A percentile compares a stretch with the other conserved stretches of the same genome.
Evolutionary conservation across 2,113 vertebrate species (phyloP).

Genomic region (Hiodon alosoides): DNA sequence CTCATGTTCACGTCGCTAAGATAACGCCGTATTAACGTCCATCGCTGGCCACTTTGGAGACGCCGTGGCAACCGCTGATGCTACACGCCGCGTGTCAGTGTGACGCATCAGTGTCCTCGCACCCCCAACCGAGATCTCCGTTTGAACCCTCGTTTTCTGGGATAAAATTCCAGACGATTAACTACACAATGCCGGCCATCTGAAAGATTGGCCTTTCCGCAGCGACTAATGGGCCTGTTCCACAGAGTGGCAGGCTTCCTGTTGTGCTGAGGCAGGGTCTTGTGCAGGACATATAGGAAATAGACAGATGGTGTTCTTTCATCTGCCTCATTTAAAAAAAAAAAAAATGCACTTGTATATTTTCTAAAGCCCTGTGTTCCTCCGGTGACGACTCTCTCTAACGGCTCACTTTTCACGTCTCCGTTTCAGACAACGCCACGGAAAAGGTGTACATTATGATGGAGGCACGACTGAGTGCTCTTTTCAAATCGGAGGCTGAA

Average conservation of each 20-base stretch:
- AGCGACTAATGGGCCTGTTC: background rate
- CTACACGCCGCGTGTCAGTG: too few species aligned
- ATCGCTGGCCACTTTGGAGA: too few species aligned
- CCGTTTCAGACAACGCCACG: constrained; percentile 67
- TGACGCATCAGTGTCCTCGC: too few species aligned
- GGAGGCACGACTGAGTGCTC: constrained; percentile 84
- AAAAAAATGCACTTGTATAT: too few species aligned
- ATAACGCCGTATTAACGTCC: background rate
- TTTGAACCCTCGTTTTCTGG: too few species aligned
- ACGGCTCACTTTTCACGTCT: constrained; percentile 12
- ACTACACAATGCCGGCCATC: background rate
- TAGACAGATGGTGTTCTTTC: constrained; percentile 11
- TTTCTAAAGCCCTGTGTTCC: background rate
- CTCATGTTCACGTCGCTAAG: background rate
- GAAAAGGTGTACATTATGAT: constrained; percentile 82
- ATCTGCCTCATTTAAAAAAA: background rate
- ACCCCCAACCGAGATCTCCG: too few species aligned
- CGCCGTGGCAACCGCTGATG: too few species aligned
- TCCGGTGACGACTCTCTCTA: background rate
- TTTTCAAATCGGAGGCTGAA: constrained; percentile 85
- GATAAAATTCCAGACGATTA: too few species aligned
- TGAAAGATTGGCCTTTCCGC: background rate
- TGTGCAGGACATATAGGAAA: background rate
- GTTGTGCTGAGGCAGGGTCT: background rate
- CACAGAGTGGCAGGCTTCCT: background rate